Evolutionary conservation across 2,888 invertebrate species (phyloP), one percentile per base, ranked within the genome.

Genomic region (Conops quadrifasciatus): DNA sequence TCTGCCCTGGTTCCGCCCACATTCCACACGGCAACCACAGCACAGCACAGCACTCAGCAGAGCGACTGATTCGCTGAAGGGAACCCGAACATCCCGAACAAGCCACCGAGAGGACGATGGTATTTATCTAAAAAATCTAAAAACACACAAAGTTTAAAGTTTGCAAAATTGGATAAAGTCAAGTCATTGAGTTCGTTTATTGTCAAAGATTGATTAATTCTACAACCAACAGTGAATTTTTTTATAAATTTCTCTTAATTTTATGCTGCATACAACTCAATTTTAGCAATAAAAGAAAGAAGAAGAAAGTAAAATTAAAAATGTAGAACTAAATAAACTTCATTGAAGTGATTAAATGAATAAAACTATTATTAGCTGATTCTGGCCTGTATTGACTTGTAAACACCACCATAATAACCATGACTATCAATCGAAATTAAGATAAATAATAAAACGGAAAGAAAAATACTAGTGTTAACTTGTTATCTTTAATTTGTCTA

Each of bases 61-160:
- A n/a, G 60, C 24, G 47, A 53, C 53, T 30, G 62, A 63, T 45
- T 43, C 63, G 36, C 24, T 51, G 49, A 53, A 49, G 59, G 45
- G 67, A 67, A n/a, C n/a, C n/a, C n/a, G n/a, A n/a, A 49, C 67
- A 67, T 67, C 67, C 19, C 28, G 68, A 62, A 49, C 62, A 60
- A 71, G 47, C 67, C 66, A 69, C 69, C 64, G 62, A 74, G 70
- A 72, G 74, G 82, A 80, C 80, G 84, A 83, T 83, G 83, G 83
- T 83, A 83, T 83, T 83, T 83, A 83, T 83, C 83, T 81, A 80
- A 81, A 78, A 73, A 73, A 74, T 71, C 73, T 78, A 78, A 79
- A 81, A 81, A 81, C 79, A 82, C 82, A 83, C 81, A 82, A 82
- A 80, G 75, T 79, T 76, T 79, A 77, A 80, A 79, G 77, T 80